A percentile compares a stretch with the other conserved stretches of the same genome.
These are phyloP conservation scores for Malacoctenus gilli DNA, from an alignment of 2,797 vertebrate genomes.

Conservation along the genomic window DNA sequence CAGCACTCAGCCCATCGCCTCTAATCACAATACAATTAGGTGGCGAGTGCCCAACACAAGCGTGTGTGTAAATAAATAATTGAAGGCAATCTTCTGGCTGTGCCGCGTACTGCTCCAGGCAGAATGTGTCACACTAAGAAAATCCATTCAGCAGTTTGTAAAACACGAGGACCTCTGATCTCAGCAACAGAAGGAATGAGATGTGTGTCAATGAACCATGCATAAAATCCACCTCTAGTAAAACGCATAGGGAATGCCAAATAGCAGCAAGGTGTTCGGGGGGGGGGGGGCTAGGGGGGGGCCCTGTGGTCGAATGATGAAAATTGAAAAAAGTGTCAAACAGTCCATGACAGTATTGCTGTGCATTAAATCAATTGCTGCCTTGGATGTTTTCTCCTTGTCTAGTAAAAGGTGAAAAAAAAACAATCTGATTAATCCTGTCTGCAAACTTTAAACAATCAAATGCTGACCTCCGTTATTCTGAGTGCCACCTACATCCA, in stretches of 20 bases:
- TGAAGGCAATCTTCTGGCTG: constrained; percentile 11
- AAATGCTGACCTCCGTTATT: too few relatives aligned
- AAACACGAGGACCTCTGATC: not conserved
- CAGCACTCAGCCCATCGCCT: not conserved
- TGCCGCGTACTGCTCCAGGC: constrained; percentile 10
- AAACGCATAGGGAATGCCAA: not conserved
- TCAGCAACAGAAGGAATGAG: not conserved
- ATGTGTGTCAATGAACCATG: not conserved
- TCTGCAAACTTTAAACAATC: too few relatives aligned
- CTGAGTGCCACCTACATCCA: too few relatives aligned
- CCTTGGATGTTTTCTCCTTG: too few relatives aligned
- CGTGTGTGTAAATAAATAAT: constrained; percentile 19
- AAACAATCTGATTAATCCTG: too few relatives aligned
- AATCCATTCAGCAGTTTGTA: constrained; percentile 1
- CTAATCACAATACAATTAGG: not conserved
- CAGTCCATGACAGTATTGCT: too few relatives aligned
- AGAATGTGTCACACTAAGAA: not conserved
- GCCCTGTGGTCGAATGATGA: too few relatives aligned
- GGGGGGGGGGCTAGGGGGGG: too few relatives aligned
- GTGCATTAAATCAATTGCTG: too few relatives aligned
- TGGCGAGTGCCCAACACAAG: not conserved
- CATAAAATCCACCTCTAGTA: not conserved
- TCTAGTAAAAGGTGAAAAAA: too few relatives aligned
- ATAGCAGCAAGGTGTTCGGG: too few relatives aligned
- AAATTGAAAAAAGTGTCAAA: too few relatives aligned